These are phyloP conservation scores for Azorinus chamasolen DNA, from an alignment of 2,888 invertebrate genomes.

Conservation along the genomic window DNA sequence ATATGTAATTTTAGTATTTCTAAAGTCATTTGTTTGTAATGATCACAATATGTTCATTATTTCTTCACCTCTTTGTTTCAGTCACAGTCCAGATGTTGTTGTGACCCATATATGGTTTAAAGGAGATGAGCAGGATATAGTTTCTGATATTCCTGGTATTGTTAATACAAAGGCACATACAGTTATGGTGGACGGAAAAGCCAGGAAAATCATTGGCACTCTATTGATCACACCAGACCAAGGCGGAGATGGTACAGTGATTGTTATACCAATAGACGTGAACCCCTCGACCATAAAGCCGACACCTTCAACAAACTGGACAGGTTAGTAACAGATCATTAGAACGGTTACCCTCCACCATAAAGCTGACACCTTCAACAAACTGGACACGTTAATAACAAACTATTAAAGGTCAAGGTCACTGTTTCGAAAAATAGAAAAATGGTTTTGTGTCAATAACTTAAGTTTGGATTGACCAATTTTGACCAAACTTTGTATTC, in stretches of 20 bases:
- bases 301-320: constrained; percentile 9
- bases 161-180: constrained; percentile 53
- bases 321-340: constrained; percentile 1
- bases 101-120: constrained; percentile 62
- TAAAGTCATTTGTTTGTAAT: too few species aligned
- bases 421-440: too few species aligned
- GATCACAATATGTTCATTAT: too few species aligned
- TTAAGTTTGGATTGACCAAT: too few species aligned
- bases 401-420: too few species aligned
- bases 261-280: constrained; percentile 26
- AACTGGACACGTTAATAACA: too few species aligned
- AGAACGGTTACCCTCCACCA: too few species aligned
- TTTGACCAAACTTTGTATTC: too few species aligned
- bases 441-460: too few species aligned
- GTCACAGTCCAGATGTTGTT: constrained; percentile 46
- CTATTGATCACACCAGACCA: constrained; percentile 37
- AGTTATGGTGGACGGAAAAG: constrained; percentile 33
- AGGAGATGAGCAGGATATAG: constrained; percentile 50
- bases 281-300: constrained; percentile 32
- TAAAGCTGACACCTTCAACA: too few species aligned
- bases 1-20: background rate
- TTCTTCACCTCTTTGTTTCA: constrained; percentile 17
- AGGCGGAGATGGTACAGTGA: constrained; percentile 16
- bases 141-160: constrained; percentile 38
- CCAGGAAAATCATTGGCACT: constrained; percentile 46